Evolutionary conservation across 1,140 invertebrate genomes (phyloP).

Genomic region (Zaprionus inermis): DNA sequence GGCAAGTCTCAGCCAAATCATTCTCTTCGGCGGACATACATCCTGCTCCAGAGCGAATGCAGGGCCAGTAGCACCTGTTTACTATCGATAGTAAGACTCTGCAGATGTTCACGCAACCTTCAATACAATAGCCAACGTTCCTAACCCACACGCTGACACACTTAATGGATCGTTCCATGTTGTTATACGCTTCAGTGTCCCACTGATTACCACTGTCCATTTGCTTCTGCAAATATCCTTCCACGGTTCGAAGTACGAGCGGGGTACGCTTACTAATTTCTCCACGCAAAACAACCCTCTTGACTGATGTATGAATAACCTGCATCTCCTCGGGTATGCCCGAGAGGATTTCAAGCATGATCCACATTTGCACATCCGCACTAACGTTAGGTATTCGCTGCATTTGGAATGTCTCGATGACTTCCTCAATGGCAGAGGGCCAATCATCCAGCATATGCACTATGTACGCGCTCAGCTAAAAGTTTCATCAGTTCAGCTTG

Average conservation of each 20-base stretch:
- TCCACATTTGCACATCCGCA: slow-evolving; percentile 85
- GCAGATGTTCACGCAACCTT: slow-evolving; percentile 78
- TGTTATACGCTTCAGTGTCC: slow-evolving; percentile 81
- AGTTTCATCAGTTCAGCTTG: slow-evolving; percentile 21
- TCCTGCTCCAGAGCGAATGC: slow-evolving; percentile 76
- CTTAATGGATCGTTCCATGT: slow-evolving; percentile 85
- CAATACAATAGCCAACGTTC: slow-evolving; percentile 84
- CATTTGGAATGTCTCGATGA: slow-evolving; percentile 88
- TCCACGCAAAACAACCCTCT: slow-evolving; percentile 63
- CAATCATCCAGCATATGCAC: slow-evolving; percentile 88
- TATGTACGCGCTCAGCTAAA: slow-evolving; percentile 88
- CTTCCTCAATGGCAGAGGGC: slow-evolving; percentile 87
- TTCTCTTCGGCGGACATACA: slow-evolving; percentile 85
- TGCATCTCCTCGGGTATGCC: slow-evolving; percentile 91
- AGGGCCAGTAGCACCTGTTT: slow-evolving; percentile 82
- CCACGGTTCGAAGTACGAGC: slow-evolving; percentile 72
- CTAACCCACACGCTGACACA: slow-evolving; percentile 88
- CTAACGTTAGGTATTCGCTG: slow-evolving; percentile 86
- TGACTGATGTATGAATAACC: slow-evolving; percentile 78
- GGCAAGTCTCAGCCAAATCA: slow-evolving; percentile 86
- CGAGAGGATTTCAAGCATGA: slow-evolving; percentile 90
- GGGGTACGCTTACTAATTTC: slow-evolving; percentile 73
- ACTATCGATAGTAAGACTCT: slow-evolving; percentile 75
- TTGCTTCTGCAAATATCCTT: slow-evolving; percentile 68
- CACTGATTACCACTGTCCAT: slow-evolving; percentile 55